Evolutionary conservation across 2,113 vertebrate species (phyloP).

Genomic region (Fulica atra): DNA sequence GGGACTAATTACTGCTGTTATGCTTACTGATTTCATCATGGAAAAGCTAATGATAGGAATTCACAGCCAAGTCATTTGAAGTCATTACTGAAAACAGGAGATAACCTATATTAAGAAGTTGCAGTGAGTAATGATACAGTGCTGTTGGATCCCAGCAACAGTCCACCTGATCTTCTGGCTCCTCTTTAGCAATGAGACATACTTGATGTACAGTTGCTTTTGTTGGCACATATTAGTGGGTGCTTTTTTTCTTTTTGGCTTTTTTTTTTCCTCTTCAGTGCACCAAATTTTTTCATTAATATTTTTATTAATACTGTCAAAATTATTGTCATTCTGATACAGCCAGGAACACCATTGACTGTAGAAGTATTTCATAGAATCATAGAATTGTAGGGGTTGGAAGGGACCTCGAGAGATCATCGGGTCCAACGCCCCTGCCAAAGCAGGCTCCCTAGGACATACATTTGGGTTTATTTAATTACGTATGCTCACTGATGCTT

Average conservation of each 20-base stretch:
- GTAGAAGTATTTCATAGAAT: not conserved
- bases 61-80: slow-evolving; percentile 22
- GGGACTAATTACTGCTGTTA: slow-evolving; percentile 25
- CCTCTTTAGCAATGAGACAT: not conserved
- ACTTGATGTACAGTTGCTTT: not conserved
- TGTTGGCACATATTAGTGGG: not conserved
- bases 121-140: not conserved
- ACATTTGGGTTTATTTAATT: not conserved
- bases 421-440: too few species aligned
- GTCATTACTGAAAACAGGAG: not conserved
- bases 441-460: too few species aligned
- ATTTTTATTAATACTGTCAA: not conserved
- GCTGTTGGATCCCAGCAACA: not conserved
- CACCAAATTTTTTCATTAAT: not conserved
- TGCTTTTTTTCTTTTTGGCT: not conserved
- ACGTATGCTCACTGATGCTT: not conserved
- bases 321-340: not conserved
- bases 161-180: not conserved
- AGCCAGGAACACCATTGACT: not conserved
- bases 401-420: too few species aligned
- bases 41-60: slow-evolving; percentile 28
- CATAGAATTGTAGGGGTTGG: too few species aligned
- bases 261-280: not conserved
- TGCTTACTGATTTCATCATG: slow-evolving; percentile 1
- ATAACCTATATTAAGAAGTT: slow-evolving; percentile 30